Conservation (phyloP, 2,888 invertebrate genomes). For the Heliconius hortense region DNA sequence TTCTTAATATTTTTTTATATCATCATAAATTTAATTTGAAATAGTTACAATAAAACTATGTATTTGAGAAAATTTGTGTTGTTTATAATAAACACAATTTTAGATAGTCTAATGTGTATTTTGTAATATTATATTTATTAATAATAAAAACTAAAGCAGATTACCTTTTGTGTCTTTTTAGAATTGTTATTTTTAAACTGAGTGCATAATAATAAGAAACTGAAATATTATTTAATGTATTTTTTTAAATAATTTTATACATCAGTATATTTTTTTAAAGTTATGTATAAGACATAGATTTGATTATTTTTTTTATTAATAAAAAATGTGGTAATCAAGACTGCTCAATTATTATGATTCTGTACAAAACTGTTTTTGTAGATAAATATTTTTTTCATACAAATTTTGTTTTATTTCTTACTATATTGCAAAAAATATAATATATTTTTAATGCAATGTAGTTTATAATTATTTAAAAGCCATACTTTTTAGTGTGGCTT, state of each 20-base stretch:
- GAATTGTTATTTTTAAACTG: neutral
- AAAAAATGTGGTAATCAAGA: constrained; percentile 1
- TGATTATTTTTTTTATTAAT: neutral
- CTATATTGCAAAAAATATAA: too few species aligned
- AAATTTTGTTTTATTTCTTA: neutral
- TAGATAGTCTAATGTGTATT: neutral
- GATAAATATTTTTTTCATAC: constrained; percentile 8
- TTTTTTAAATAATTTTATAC: neutral
- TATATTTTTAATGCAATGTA: too few species aligned
- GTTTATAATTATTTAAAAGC: too few species aligned
- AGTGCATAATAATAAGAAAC: neutral
- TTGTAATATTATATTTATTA: neutral
- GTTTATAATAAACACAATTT: neutral
- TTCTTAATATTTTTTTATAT: too few species aligned
- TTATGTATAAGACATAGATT: neutral
- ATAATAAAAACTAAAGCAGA: neutral
- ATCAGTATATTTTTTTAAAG: neutral
- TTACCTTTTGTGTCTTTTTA: too few species aligned
- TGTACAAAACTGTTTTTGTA: constrained; percentile 14
- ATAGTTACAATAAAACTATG: too few species aligned
- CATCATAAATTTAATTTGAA: too few species aligned
- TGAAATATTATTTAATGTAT: neutral
- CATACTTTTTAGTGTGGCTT: too few species aligned
- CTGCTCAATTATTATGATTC: constrained; percentile 19
- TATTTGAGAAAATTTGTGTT: neutral